Base-by-base conservation (phyloP, 2,888 invertebrate genomes). In the Lysandra coridon region DNA sequence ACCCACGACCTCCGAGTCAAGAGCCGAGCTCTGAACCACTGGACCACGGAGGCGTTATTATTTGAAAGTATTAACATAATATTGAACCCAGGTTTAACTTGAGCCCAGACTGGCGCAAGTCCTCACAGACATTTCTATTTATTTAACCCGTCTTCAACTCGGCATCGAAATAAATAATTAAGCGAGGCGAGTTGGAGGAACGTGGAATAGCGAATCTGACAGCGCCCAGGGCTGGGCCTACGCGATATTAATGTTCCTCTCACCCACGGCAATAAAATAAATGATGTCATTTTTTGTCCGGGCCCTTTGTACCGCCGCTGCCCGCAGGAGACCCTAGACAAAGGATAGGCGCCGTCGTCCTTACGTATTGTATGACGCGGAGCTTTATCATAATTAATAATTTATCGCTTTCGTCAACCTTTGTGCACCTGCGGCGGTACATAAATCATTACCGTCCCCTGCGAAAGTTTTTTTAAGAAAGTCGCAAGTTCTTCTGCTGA, bases 221-320 rank as follows among this genome's bases (percentile, higher is more conserved):
- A 87, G 90, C 92, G 90, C 93, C 93, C 87, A 90, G 90, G 91
- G 94, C 94, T 91, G 90, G 91, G 86, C 69, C 69, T 90, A 88
- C 90, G 89, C 90, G 88, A 92, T 93, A 93, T 93, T 92, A 93
- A 93, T 92, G 92, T 90, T 88, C 86, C 88, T 94, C 93, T 92
- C 93, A 92, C 92, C 91, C 92, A 88, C 84, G 87, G 93, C 92
- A 92, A 94, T 94, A 93, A 94, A 93, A 94, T 94, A 93, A 94
- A 94, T 94, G 94, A 94, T 92, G 93, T 93, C 92, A 94, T 94
- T 94, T 94, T 94, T 94, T 94, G 93, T 93, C 89, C 87, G 88
- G 91, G 91, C 86, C 86, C 88, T 92, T 92, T 90, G 91, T 90
- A 88, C 91, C 90, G 89, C 84, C 83, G 88, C 86, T 85, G 86